Conservation (phyloP, 2,888 invertebrate genomes). For the Lumbricus terrestris region DNA sequence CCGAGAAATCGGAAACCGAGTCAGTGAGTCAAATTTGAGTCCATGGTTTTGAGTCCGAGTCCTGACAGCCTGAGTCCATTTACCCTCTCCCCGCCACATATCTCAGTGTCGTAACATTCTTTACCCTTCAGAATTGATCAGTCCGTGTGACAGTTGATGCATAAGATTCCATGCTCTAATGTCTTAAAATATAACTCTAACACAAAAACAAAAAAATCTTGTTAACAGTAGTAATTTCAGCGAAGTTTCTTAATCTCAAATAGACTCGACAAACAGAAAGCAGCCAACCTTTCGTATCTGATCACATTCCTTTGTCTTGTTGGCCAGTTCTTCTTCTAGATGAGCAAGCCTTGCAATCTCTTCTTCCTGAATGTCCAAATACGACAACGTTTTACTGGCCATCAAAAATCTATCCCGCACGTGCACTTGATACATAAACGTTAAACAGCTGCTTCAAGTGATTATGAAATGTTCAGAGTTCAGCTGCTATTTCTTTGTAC, state of each 20-base stretch:
- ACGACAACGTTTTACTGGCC: background rate
- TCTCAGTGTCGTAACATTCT: background rate
- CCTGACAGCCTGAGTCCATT: too few relatives aligned
- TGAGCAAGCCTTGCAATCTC: constrained; percentile 26
- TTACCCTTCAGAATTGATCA: background rate
- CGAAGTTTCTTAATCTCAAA: too few relatives aligned
- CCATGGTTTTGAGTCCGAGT: too few relatives aligned
- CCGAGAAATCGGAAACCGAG: too few relatives aligned
- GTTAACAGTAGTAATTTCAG: too few relatives aligned
- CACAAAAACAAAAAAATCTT: background rate
- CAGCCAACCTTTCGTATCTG: constrained; percentile 25
- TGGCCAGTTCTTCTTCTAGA: constrained; percentile 25
- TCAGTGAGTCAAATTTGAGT: too few relatives aligned
- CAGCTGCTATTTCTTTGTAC: too few relatives aligned
- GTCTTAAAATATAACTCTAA: background rate
- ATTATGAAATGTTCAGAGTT: background rate
- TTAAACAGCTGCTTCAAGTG: background rate
- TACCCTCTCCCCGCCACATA: background rate
- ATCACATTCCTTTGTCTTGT: constrained; percentile 26
- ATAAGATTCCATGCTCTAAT: background rate
- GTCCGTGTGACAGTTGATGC: background rate
- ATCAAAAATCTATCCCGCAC: background rate
- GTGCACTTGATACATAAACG: background rate
- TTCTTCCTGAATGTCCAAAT: constrained; percentile 16
- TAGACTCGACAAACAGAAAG: too few relatives aligned